Evolutionary conservation across 2,797 vertebrate genomes (phyloP).

Genomic region (Vultur gryphus): DNA sequence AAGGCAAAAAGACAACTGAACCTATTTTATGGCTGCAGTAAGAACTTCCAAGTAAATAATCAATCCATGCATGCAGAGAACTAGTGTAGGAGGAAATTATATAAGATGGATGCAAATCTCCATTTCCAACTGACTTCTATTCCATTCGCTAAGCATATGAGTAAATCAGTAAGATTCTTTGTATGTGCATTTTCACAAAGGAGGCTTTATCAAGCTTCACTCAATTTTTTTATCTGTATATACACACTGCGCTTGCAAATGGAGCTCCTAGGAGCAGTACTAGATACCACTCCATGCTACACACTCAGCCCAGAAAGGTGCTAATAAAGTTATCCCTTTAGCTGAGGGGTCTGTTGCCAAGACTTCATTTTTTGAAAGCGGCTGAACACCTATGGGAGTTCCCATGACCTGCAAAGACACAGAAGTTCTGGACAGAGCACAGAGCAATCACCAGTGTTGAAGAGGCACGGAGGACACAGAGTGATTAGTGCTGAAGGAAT

Average conservation of each 20-base stretch:
- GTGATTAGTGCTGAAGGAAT: neutral
- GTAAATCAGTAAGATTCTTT: neutral
- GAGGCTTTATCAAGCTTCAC: neutral
- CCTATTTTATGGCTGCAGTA: neutral
- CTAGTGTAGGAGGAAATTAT: neutral
- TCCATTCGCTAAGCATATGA: neutral
- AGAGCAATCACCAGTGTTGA: accelerated
- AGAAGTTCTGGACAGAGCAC: neutral
- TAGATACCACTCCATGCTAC: neutral
- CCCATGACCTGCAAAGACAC: neutral
- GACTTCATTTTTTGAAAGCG: neutral
- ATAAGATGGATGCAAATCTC: neutral
- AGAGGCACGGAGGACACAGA: neutral
- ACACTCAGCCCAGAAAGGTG: neutral
- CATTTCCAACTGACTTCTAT: neutral
- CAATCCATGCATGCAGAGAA: neutral
- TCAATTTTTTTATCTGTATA: neutral
- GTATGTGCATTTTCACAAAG: neutral
- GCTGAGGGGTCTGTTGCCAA: neutral
- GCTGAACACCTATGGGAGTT: neutral
- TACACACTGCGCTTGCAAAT: neutral
- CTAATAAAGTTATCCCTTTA: neutral
- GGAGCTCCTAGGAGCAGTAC: neutral
- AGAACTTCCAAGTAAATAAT: neutral
- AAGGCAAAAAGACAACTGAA: neutral